Conservation (phyloP, 2,113 vertebrate species). For the Leuciscus idus region DNA sequence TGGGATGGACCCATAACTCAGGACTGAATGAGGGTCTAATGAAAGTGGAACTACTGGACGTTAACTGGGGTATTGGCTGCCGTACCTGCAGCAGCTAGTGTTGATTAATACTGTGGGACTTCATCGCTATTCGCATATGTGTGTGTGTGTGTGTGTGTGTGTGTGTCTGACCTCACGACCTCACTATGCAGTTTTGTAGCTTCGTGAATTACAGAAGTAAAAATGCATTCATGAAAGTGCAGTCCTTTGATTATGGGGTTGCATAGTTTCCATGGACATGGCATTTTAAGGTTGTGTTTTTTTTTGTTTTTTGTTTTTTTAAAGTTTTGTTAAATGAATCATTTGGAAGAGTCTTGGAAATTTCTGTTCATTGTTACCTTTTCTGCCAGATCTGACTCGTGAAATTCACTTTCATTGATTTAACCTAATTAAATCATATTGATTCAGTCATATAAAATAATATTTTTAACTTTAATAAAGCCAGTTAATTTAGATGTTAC, state of each 20-base stretch:
- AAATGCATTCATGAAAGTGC: background rate
- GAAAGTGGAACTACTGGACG: conserved; percentile 58
- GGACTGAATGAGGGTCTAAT: conserved; percentile 64
- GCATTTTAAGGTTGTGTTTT: background rate
- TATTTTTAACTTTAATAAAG: no score
- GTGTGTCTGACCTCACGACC: background rate
- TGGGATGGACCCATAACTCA: conserved; percentile 70
- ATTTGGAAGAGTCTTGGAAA: background rate
- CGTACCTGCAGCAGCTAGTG: conserved; percentile 69
- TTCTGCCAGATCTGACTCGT: background rate
- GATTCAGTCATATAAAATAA: no score
- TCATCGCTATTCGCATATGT: conserved; percentile 39
- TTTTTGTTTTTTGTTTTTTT: no score
- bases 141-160: background rate
- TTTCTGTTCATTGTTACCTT: no score
- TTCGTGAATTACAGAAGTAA: background rate
- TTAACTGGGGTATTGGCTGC: conserved; percentile 66
- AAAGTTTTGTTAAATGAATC: background rate
- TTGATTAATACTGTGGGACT: conserved; percentile 61
- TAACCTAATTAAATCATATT: no score
- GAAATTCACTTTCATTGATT: background rate
- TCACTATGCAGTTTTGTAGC: background rate
- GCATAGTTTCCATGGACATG: background rate
- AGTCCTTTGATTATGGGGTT: background rate
- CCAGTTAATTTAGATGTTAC: no score